Evolutionary conservation across 2,113 vertebrate genomes (phyloP).

Genomic region (Antechinus flavipes): DNA sequence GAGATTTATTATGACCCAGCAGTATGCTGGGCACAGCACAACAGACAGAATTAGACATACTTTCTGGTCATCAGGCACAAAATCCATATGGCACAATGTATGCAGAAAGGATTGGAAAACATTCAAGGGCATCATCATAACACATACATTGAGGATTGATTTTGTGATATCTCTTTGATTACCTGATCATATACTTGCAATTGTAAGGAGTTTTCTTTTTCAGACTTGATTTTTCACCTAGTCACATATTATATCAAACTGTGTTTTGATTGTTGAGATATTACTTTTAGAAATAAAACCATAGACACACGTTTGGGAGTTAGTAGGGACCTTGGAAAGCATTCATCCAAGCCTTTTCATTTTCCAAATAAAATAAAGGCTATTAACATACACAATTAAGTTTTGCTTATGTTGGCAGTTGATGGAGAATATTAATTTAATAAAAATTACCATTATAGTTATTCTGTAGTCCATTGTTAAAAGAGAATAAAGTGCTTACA

Average conservation of each 20-base stretch:
- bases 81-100: conserved; percentile 16
- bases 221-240: background rate
- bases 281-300: background rate
- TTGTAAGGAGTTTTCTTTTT: background rate
- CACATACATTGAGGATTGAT: background rate
- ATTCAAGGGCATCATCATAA: background rate
- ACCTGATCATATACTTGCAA: background rate
- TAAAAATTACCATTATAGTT: background rate
- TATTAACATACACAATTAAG: background rate
- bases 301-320: background rate
- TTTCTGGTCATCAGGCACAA: conserved; percentile 8
- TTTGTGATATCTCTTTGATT: background rate
- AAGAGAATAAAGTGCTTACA: background rate
- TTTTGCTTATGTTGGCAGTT: background rate
- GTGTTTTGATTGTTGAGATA: background rate
- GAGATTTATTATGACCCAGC: conserved; percentile 6
- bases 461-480: background rate
- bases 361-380: background rate
- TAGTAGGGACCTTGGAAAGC: background rate
- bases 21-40: background rate
- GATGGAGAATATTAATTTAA: background rate
- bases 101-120: background rate
- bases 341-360: background rate
- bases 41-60: background rate
- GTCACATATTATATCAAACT: background rate